A percentile compares a stretch with the other conserved stretches of the same genome.
Evolutionary conservation across 2,113 vertebrate genomes (phyloP).

Genomic region (Gila orcuttii): DNA sequence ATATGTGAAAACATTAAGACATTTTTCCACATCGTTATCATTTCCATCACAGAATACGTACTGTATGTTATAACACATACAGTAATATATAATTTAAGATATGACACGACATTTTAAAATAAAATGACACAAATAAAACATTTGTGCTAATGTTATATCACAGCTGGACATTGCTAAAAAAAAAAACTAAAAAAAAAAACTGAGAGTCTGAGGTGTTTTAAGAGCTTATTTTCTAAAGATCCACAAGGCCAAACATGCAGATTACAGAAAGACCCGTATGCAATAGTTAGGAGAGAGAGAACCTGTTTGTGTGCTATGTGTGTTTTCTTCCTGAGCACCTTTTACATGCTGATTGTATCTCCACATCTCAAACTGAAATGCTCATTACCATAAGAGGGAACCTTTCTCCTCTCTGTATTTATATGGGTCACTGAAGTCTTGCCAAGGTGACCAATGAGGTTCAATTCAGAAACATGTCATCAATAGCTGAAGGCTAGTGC

Average conservation of each 20-base stretch:
- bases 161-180: no score
- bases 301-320: neutral
- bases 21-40: neutral
- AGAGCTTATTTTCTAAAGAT: neutral
- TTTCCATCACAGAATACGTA: neutral
- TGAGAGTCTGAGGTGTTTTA: neutral
- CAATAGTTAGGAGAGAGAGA: neutral
- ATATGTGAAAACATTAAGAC: neutral
- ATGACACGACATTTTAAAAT: no score
- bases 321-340: slow-evolving; percentile 1
- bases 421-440: slow-evolving; percentile 56
- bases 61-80: no score
- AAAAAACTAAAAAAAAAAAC: no score
- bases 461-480: slow-evolving; percentile 43
- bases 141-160: no score
- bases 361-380: slow-evolving; percentile 32
- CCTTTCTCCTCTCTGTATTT: slow-evolving; percentile 48
- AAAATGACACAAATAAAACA: no score
- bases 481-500: slow-evolving; percentile 41
- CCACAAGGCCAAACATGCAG: neutral
- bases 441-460: slow-evolving; percentile 41
- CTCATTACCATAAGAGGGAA: slow-evolving; percentile 53
- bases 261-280: neutral
- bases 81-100: no score
- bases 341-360: slow-evolving; percentile 31